These are phyloP conservation scores for Danio rerio DNA, from an alignment of 2,113 vertebrate genomes.

Conservation along the genomic window DNA sequence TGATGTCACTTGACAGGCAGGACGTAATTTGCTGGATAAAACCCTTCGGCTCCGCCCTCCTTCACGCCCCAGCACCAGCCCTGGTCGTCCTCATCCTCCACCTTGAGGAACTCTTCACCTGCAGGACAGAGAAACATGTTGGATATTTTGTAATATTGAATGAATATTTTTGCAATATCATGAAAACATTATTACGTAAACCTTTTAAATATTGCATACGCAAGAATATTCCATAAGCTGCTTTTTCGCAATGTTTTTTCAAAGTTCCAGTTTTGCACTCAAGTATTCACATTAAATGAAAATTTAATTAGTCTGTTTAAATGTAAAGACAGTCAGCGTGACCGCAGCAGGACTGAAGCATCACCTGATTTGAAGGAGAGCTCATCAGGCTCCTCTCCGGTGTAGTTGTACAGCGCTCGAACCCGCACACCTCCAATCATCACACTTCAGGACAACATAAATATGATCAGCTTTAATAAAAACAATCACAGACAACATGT, in stretches of 20 bases:
- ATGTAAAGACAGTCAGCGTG: neutral
- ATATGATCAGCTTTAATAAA: too few relatives aligned
- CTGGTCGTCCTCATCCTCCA: constrained; percentile 86
- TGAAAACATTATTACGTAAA: too few relatives aligned
- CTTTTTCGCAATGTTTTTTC: too few relatives aligned
- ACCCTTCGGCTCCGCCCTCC: constrained; percentile 78
- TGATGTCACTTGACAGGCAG: constrained; percentile 69
- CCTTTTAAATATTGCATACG: too few relatives aligned
- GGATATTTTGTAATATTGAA: too few relatives aligned
- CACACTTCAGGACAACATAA: constrained; percentile 60
- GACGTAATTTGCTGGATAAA: constrained; percentile 85
- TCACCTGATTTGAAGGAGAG: constrained; percentile 81
- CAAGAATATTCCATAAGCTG: too few relatives aligned
- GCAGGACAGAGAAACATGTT: neutral
- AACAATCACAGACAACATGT: too few relatives aligned
- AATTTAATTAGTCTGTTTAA: too few relatives aligned
- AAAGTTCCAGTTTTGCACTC: too few relatives aligned
- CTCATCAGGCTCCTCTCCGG: constrained; percentile 77
- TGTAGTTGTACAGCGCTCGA: constrained; percentile 76
- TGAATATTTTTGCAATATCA: too few relatives aligned
- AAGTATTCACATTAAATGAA: too few relatives aligned
- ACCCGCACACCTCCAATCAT: constrained; percentile 82
- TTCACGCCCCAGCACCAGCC: constrained; percentile 84
- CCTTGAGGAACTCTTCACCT: constrained; percentile 84
- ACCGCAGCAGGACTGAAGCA: neutral